Conservation (phyloP, 2,797 vertebrate species). For the Centropyge bicolor region DNA sequence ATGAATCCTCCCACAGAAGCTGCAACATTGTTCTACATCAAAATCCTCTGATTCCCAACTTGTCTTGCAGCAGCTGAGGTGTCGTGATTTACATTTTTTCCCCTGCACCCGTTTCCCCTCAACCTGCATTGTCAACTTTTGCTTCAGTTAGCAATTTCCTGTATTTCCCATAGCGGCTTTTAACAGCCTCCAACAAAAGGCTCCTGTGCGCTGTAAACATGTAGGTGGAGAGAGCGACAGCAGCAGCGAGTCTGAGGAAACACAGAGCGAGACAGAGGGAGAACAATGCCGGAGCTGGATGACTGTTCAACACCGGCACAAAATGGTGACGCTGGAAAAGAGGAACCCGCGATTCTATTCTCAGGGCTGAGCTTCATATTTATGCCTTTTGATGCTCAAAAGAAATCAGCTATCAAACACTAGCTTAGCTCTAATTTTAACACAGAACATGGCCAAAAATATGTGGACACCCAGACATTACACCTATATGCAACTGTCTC, state of each 20-base stretch:
- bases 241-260: constrained; percentile 38
- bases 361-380: constrained; percentile 13
- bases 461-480: neutral
- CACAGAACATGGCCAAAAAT: neutral
- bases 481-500: neutral
- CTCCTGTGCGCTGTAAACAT: constrained; percentile 60
- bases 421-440: neutral
- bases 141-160: constrained; percentile 54
- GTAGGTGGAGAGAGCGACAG: constrained; percentile 56
- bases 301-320: constrained; percentile 20
- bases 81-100: constrained; percentile 46
- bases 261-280: constrained; percentile 16
- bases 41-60: constrained; percentile 38
- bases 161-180: constrained; percentile 62
- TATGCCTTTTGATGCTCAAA: neutral
- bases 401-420: neutral
- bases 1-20: constrained; percentile 11
- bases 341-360: neutral
- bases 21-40: constrained; percentile 27
- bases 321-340: constrained; percentile 12
- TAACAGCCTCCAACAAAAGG: constrained; percentile 57
- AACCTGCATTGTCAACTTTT: constrained; percentile 50
- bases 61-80: constrained; percentile 25
- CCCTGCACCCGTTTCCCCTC: constrained; percentile 28
- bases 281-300: constrained; percentile 27